Evolutionary conservation across 2,797 vertebrate species (phyloP).

Genomic region (Hydrocynus forskahlii): DNA sequence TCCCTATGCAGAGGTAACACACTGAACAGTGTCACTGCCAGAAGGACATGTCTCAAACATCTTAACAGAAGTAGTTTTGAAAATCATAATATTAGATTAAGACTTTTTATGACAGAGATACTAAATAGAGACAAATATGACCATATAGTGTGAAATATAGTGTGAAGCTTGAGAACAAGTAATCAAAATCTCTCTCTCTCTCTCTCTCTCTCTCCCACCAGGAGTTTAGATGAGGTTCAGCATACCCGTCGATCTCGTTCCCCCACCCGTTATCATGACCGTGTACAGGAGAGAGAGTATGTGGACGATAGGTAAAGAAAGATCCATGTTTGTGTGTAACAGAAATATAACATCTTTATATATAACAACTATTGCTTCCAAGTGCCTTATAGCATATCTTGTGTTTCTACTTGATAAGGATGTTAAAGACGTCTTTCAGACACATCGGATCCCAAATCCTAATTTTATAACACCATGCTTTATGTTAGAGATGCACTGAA

Average conservation of each 20-base stretch:
- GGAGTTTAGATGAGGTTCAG: slow-evolving; percentile 98
- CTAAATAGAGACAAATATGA: too few relatives aligned
- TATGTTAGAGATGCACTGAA: too few relatives aligned
- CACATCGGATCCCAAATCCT: neutral
- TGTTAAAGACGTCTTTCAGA: neutral
- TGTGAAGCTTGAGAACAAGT: neutral
- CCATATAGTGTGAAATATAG: too few relatives aligned
- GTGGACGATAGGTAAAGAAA: slow-evolving; percentile 90
- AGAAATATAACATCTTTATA: neutral
- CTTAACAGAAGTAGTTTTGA: too few relatives aligned
- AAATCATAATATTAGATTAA: too few relatives aligned
- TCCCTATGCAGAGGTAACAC: slow-evolving; percentile 94
- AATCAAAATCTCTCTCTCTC: neutral
- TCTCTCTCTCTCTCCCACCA: slow-evolving; percentile 57
- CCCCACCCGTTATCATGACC: slow-evolving; percentile 90
- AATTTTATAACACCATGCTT: too few relatives aligned
- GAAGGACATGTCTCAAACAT: too few relatives aligned
- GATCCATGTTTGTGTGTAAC: neutral
- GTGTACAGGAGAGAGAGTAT: slow-evolving; percentile 83
- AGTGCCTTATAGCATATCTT: slow-evolving; percentile 25
- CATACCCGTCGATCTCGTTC: slow-evolving; percentile 92
- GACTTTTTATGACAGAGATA: too few relatives aligned
- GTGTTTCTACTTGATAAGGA: neutral
- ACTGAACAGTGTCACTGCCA: too few relatives aligned
- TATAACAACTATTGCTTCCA: neutral